Evolutionary conservation across 2,888 invertebrate genomes (phyloP), one percentile per base, ranked within the genome.

Genomic region (Chloromyia formosa): DNA sequence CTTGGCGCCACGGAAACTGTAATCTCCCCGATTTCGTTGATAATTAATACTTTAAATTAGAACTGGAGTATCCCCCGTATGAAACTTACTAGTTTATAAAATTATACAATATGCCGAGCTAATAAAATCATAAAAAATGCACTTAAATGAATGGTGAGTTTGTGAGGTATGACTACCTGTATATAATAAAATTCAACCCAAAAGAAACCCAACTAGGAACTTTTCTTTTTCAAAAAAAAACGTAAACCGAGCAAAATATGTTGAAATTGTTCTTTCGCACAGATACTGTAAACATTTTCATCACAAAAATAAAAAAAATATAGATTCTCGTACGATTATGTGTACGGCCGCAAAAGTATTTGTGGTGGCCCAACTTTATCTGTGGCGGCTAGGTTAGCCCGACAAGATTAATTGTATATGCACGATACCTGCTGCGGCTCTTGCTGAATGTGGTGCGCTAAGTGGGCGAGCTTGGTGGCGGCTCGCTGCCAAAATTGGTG

Each of bases 161-260:
- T 66, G 66, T 66, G 45, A 45, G 22, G 45, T 66, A 66, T 66
- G 66, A 66, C 66, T 66, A 49, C 45, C 20, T 18, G 45, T 40
- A 40, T 16, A 35, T 40, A 35, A 16, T 14, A 16, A 40, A 14
- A 62, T 35, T 40, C n/a, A 9, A 40, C 16, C n/a, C 9, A 62
- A 27, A 40, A 62, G n/a, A 40, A 62, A 66, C 45, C 3, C 45
- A 49, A 35, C 66, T 66, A 66, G 66, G 66, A 66, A 45, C 66
- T 66, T 56, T 56, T 18, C 5, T 18, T 27, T 66, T 66, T 42
- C 5, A 42, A 12, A n/a, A n/a, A n/a, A n/a, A n/a, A 12, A 18
- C 20, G 35, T 61, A 1, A 61, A 61, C 12, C 45, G 40, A 10
- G 40, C n/a, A n/a, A n/a, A n/a, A n/a, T n/a, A n/a, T n/a, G n/a